A percentile compares a stretch with the other conserved stretches of the same genome.
Conservation (phyloP, 2,113 vertebrate species). For the Ptyas mucosa region DNA sequence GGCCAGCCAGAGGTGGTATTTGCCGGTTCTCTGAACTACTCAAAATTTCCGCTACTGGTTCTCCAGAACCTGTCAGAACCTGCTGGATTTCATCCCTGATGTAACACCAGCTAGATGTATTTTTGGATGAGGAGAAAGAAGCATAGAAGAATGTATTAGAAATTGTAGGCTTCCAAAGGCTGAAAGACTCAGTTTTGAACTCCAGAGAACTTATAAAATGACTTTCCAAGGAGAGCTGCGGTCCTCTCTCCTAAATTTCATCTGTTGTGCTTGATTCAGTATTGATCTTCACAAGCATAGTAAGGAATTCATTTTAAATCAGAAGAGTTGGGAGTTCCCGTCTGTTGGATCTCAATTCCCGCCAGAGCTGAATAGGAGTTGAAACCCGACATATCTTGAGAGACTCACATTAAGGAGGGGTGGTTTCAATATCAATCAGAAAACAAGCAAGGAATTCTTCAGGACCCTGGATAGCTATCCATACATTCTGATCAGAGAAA, state of each 20-base stretch:
- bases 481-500: neutral
- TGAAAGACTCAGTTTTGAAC: neutral
- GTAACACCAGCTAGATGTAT: neutral
- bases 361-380: neutral
- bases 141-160: neutral
- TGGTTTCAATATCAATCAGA: neutral
- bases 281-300: neutral
- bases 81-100: too few relatives aligned
- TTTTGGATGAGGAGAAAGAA: neutral
- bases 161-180: neutral
- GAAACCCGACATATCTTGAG: neutral
- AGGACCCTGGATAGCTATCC: neutral
- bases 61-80: too few relatives aligned
- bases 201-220: neutral
- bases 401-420: too few relatives aligned
- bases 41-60: too few relatives aligned
- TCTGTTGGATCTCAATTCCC: neutral
- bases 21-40: too few relatives aligned
- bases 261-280: neutral
- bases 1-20: too few relatives aligned
- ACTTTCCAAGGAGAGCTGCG: neutral
- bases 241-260: neutral
- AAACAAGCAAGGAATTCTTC: neutral
- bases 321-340: neutral
- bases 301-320: neutral